phyloP scores from a whole-genome alignment of 2,797 vertebrate genomes.

The Molossus alvarezi region DNA sequence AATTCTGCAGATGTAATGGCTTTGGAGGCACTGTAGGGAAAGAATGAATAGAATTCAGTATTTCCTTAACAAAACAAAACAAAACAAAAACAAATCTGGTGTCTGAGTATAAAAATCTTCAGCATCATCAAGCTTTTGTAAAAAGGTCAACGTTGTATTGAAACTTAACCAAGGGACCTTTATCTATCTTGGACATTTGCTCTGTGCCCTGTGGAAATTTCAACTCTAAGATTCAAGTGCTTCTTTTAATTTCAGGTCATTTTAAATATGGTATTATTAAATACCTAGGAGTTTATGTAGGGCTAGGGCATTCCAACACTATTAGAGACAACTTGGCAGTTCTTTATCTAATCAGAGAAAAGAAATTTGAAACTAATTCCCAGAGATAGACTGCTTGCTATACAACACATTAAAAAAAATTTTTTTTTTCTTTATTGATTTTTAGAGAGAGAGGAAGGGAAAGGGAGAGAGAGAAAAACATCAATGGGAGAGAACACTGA shows the following conservation, averaged over 20 bases:
- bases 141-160: not conserved
- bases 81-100: not conserved
- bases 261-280: slow-evolving; percentile 8
- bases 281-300: not conserved
- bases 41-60: slow-evolving; percentile 73
- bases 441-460: no score
- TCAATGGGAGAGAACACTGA: no score
- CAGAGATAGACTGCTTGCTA: not conserved
- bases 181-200: not conserved
- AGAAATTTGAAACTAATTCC: slow-evolving; percentile 47
- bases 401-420: not conserved
- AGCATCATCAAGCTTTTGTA: slow-evolving; percentile 31
- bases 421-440: no score
- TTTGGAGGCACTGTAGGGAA: slow-evolving; percentile 92
- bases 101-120: not conserved
- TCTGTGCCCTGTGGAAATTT: not conserved
- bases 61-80: slow-evolving; percentile 50
- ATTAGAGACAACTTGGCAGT: not conserved
- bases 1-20: slow-evolving; percentile 90
- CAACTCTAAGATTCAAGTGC: not conserved
- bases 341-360: slow-evolving; percentile 17
- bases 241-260: slow-evolving; percentile 39
- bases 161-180: slow-evolving; percentile 6
- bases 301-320: not conserved
- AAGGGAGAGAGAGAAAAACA: no score